Percentiles rank a stretch among this genome's conserved stretches.
Conservation (phyloP, 2,888 invertebrate species). For the Imbricaverruca yamaguchii region DNA sequence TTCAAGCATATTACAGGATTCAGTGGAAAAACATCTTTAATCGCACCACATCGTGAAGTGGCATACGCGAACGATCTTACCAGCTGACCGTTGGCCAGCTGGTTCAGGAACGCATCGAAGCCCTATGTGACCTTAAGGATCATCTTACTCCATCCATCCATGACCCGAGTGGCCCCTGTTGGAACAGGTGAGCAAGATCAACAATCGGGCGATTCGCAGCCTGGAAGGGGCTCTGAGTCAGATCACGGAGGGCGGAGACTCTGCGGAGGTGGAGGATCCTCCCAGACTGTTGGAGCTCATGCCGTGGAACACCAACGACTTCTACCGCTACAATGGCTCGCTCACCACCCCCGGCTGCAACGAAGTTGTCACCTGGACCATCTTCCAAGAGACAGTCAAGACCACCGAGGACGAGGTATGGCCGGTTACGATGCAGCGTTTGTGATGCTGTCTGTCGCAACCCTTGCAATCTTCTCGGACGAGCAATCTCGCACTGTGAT, state of each 20-base stretch:
- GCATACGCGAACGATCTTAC: too few relatives aligned
- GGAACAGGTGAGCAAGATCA: background rate
- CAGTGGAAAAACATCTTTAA: too few relatives aligned
- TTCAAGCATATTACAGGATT: too few relatives aligned
- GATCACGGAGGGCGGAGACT: slow-evolving; percentile 45
- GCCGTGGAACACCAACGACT: slow-evolving; percentile 55
- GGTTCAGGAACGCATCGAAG: too few relatives aligned
- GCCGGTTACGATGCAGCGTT: too few relatives aligned
- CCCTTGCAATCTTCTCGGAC: too few relatives aligned
- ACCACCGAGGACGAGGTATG: background rate
- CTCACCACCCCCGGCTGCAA: slow-evolving; percentile 71
- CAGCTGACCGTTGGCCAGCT: too few relatives aligned
- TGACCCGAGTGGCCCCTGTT: too few relatives aligned
- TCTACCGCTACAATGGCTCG: slow-evolving; percentile 70
- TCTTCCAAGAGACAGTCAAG: slow-evolving; percentile 59
- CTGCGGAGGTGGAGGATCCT: slow-evolving; percentile 54
- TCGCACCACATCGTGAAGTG: too few relatives aligned
- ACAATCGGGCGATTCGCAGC: background rate
- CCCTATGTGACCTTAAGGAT: too few relatives aligned
- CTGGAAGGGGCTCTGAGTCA: background rate
- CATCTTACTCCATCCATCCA: too few relatives aligned
- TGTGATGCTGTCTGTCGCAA: background rate
- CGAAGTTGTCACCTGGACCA: slow-evolving; percentile 70
- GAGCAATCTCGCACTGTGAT: too few relatives aligned
- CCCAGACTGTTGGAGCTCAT: slow-evolving; percentile 58